phyloP scores from a whole-genome alignment of 1,140 invertebrate genomes.

The Andrena cerasifolii region DNA sequence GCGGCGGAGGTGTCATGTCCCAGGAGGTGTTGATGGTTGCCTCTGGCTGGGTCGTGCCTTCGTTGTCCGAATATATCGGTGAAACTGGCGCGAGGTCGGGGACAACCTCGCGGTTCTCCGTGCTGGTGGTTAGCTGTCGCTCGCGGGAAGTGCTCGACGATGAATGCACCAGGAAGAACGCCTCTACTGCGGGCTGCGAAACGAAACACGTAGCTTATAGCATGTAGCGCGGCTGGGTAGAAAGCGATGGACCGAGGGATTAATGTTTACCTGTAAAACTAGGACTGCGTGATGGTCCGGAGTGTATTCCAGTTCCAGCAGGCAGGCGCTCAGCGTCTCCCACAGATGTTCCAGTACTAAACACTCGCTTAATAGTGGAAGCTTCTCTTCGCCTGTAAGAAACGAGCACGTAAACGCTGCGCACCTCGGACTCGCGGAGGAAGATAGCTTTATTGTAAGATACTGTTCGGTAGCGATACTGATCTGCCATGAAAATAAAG shows the following conservation, averaged over 20 bases:
- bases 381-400: conserved; percentile 75
- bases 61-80: conserved; percentile 77
- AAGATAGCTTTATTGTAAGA: neutral
- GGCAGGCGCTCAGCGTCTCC: conserved; percentile 91
- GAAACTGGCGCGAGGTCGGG: conserved; percentile 78
- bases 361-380: conserved; percentile 88
- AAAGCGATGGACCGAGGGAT: neutral
- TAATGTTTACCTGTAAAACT: conserved; percentile 87
- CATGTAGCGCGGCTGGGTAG: no score
- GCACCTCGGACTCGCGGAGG: neutral
- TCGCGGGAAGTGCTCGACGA: conserved; percentile 82
- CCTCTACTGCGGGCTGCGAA: conserved; percentile 93
- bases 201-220: neutral
- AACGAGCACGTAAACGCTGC: neutral
- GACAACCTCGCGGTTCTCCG: conserved; percentile 74
- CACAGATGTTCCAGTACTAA: conserved; percentile 89
- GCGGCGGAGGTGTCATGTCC: conserved; percentile 70
- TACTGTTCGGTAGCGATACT: neutral
- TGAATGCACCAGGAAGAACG: conserved; percentile 95
- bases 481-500: neutral
- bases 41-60: conserved; percentile 69
- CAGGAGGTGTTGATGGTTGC: conserved; percentile 69
- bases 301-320: conserved; percentile 91
- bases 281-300: conserved; percentile 96
- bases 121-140: conserved; percentile 69